These are phyloP conservation scores for Euura lappo DNA, from an alignment of 1,140 invertebrate species.

Conservation along the genomic window DNA sequence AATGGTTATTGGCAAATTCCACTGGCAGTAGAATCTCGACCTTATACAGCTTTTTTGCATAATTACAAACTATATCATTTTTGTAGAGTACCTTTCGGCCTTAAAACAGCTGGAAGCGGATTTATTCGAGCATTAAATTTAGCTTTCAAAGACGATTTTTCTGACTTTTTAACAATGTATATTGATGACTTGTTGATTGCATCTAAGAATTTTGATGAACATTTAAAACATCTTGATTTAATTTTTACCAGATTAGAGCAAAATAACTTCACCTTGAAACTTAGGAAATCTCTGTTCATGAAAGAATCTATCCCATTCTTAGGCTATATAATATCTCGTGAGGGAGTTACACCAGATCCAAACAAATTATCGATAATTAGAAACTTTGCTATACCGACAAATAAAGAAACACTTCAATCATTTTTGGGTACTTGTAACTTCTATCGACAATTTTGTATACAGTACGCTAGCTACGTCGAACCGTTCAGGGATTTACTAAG, in stretches of 20 bases:
- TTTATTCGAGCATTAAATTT: slow-evolving; percentile 22
- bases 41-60: slow-evolving; percentile 45
- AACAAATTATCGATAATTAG: slow-evolving; percentile 17
- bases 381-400: no score
- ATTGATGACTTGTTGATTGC: slow-evolving; percentile 33
- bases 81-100: not conserved
- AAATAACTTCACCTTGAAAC: slow-evolving; percentile 22
- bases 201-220: slow-evolving; percentile 21
- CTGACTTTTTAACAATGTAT: slow-evolving; percentile 24
- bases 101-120: not conserved
- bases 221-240: slow-evolving; percentile 16
- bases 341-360: slow-evolving; percentile 16
- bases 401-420: no score
- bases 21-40: slow-evolving; percentile 30
- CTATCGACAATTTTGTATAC: no score
- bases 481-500: no score
- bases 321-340: slow-evolving; percentile 10
- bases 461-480: no score
- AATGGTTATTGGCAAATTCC: slow-evolving; percentile 50
- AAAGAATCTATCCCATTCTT: slow-evolving; percentile 19
- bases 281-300: slow-evolving; percentile 20
- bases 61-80: slow-evolving; percentile 27
- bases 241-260: slow-evolving; percentile 20
- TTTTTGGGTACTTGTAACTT: no score
- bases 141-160: slow-evolving; percentile 10